Percentiles rank a stretch among this genome's conserved stretches.
phyloP scores from a whole-genome alignment of 1,140 invertebrate species.

The Periplaneta americana region DNA sequence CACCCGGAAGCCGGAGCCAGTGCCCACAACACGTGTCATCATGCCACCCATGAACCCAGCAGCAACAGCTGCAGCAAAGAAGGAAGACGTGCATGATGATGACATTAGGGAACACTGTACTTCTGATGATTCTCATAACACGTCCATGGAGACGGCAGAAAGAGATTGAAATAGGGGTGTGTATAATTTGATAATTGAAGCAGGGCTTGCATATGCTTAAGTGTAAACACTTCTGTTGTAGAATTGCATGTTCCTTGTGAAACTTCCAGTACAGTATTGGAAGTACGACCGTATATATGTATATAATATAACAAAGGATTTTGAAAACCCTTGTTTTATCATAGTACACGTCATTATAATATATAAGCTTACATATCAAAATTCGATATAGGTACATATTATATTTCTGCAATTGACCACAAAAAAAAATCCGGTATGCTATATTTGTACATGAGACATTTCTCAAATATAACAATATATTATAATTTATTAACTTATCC shows the following conservation, averaged over 20 bases:
- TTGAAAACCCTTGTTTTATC: too few relatives aligned
- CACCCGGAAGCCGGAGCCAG: slow-evolving; percentile 29
- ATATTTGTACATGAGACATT: too few relatives aligned
- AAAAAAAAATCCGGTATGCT: too few relatives aligned
- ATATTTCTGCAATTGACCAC: too few relatives aligned
- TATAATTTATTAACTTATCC: too few relatives aligned
- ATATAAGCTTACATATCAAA: too few relatives aligned
- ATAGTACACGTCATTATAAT: too few relatives aligned
- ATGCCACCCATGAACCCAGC: slow-evolving; percentile 19
- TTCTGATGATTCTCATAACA: not conserved
- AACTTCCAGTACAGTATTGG: too few relatives aligned
- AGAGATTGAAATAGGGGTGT: not conserved
- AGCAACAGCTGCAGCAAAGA: not conserved
- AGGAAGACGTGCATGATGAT: not conserved
- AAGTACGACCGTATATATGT: too few relatives aligned
- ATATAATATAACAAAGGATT: too few relatives aligned
- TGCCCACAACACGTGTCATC: slow-evolving; percentile 27
- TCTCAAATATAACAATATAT: too few relatives aligned
- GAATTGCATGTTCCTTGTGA: not conserved
- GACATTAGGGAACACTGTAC: not conserved
- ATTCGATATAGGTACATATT: too few relatives aligned
- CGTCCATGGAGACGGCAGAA: not conserved
- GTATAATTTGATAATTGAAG: not conserved
- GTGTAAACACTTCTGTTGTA: not conserved
- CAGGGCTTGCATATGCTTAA: not conserved